Base-by-base conservation (phyloP, 2,797 vertebrate species). In the Phrynocephalus forsythii region DNA sequence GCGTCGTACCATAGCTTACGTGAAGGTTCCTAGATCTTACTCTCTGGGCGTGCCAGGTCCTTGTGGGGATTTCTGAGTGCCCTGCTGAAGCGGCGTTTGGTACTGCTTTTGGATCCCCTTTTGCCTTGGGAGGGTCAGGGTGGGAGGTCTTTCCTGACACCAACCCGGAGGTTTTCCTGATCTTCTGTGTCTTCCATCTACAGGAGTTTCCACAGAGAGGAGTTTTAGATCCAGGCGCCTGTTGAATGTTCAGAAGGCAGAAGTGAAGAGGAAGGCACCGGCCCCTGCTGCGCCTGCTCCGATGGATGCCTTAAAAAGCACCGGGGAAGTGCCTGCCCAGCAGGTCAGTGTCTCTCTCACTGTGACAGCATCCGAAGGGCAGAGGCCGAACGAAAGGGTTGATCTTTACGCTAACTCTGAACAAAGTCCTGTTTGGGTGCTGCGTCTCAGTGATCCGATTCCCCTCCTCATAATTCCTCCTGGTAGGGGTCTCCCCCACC, bases 161-260 rank as follows among this genome's bases (percentile, higher is more conserved):
- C 68, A 24, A 82, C 20, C 24, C 38, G 50, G 33, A 63, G 7
- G 71, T 77, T 4, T 79, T 66, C 68, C 68, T 5, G 15, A 92
- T 52, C 7, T 13, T 91, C 0, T 4, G 78, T 89, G 81, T 94
- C 38, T 2, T 88, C 91, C 79, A 89, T 92, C 86, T 84, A 33
- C 96, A 98, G 98, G 97, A 88, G 87, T 96, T 75, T 96, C 97
- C 86, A 84, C 94, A 90, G 96, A 95, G 94, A 90, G 82, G 94
- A 97, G 94, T 91, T 86, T 87, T 90, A 95, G 86, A 91, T 88
- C 91, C 78, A 92, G 93, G 67, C 93, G 88, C 83, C 96, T 91
- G 82, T 87, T 90, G 38, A 94, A 91, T 22, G 86, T 87, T 84
- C 94, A 91, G 28, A 92, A 92, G 90, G 90, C 44, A 88, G 95